Evolutionary conservation across 2,888 invertebrate species (phyloP).

Genomic region (Microdon myrmicae): DNA sequence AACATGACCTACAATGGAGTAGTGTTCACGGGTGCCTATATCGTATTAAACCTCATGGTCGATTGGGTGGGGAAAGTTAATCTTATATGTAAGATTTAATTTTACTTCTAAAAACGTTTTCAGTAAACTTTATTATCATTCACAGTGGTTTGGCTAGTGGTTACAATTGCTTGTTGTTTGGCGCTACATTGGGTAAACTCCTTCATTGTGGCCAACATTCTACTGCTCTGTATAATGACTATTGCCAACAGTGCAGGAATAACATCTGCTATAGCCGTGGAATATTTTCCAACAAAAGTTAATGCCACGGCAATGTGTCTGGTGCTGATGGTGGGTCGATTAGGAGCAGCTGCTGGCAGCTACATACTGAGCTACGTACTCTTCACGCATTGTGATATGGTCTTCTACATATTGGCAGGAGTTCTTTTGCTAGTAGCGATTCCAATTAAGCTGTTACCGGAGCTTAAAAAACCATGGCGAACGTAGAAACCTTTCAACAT

Average conservation of each 20-base stretch:
- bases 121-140: too few species aligned
- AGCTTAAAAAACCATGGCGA: too few species aligned
- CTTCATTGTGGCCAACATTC: conserved; percentile 71
- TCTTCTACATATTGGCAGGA: conserved; percentile 56
- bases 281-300: conserved; percentile 71
- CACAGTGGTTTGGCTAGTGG: conserved; percentile 61
- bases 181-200: conserved; percentile 72
- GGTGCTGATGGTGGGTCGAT: conserved; percentile 63
- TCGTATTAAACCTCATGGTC: conserved; percentile 73
- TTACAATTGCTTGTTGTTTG: conserved; percentile 71
- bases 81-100: conserved; percentile 69
- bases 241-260: conserved; percentile 71
- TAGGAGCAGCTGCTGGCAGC: conserved; percentile 63
- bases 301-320: conserved; percentile 66
- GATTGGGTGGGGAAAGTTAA: conserved; percentile 71
- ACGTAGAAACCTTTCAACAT: too few species aligned
- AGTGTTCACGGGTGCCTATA: conserved; percentile 73
- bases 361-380: conserved; percentile 59
- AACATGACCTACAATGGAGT: conserved; percentile 76
- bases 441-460: too few species aligned
- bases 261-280: conserved; percentile 71
- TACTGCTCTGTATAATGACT: conserved; percentile 70
- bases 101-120: too few species aligned
- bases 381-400: conserved; percentile 56
- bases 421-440: conserved; percentile 49